These are phyloP conservation scores for Xestia sexstrigata DNA, from an alignment of 2,888 invertebrate genomes.

Conservation along the genomic window DNA sequence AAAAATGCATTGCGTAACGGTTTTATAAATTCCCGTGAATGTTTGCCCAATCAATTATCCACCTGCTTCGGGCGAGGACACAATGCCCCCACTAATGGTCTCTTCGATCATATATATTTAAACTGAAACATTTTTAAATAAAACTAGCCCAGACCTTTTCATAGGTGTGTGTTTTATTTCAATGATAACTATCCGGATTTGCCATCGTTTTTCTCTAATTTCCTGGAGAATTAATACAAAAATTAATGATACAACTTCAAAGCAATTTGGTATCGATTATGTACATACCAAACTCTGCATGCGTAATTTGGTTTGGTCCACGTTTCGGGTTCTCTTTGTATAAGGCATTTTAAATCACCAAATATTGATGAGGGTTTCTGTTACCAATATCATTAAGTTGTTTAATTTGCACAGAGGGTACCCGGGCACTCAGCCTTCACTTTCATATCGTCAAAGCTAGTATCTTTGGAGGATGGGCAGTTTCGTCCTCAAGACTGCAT, in stretches of 20 bases:
- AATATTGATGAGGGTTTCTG: conserved; percentile 24
- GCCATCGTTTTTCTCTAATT: conserved; percentile 22
- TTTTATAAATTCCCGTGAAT: conserved; percentile 84
- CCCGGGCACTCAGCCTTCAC: not conserved
- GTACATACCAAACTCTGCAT: conserved; percentile 32
- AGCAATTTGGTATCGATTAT: conserved; percentile 51
- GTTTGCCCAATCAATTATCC: conserved; percentile 89
- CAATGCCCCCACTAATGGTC: conserved; percentile 65
- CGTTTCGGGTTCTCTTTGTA: conserved; percentile 25
- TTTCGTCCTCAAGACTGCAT: not conserved
- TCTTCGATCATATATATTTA: conserved; percentile 48
- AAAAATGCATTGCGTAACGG: conserved; percentile 91
- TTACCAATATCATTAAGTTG: conserved; percentile 14
- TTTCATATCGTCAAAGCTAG: not conserved
- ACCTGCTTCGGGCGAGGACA: conserved; percentile 85
- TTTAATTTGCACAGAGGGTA: conserved; percentile 6
- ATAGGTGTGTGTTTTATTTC: not conserved
- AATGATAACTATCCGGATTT: not conserved
- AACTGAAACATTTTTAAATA: conserved; percentile 33
- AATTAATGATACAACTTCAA: conserved; percentile 28
- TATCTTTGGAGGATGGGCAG: not conserved
- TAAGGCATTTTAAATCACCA: conserved; percentile 26
- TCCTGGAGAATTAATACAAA: conserved; percentile 15
- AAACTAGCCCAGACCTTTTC: conserved; percentile 29
- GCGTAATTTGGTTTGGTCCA: conserved; percentile 19